Conservation (phyloP, 2,797 vertebrate genomes). For the Pachyuromys duprasi region DNA sequence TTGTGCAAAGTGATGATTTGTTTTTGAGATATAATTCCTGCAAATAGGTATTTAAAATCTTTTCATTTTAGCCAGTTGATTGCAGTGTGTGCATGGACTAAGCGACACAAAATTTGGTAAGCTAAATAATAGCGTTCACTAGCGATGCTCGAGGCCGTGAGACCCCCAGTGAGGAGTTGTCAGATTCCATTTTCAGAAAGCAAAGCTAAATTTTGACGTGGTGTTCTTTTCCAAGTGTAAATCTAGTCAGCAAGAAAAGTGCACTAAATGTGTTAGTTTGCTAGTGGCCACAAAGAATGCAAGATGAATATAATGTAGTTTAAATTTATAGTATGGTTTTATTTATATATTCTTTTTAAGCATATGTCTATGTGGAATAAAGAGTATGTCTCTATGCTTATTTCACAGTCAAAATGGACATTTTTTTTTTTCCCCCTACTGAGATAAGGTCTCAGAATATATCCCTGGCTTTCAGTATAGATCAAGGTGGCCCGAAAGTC, state of each 20-base stretch:
- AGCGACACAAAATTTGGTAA: conserved; percentile 57
- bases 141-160: neutral
- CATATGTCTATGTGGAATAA: conserved; percentile 59
- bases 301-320: conserved; percentile 70
- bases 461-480: neutral
- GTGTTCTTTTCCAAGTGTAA: conserved; percentile 66
- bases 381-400: conserved; percentile 29
- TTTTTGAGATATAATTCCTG: neutral
- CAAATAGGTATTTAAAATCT: conserved; percentile 56
- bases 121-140: conserved; percentile 62
- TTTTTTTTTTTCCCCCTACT: too few species aligned
- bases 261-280: conserved; percentile 74
- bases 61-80: conserved; percentile 41
- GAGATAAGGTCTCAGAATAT: neutral
- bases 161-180: conserved; percentile 14
- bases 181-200: conserved; percentile 69
- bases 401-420: conserved; percentile 25
- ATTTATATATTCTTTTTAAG: conserved; percentile 58
- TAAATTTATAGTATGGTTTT: conserved; percentile 58
- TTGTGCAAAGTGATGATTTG: conserved; percentile 69
- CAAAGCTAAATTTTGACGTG: conserved; percentile 36
- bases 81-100: neutral
- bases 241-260: conserved; percentile 38
- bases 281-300: conserved; percentile 67
- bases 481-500: neutral